Base-by-base conservation (phyloP, 2,113 vertebrate species). In the Merops nubicus region DNA sequence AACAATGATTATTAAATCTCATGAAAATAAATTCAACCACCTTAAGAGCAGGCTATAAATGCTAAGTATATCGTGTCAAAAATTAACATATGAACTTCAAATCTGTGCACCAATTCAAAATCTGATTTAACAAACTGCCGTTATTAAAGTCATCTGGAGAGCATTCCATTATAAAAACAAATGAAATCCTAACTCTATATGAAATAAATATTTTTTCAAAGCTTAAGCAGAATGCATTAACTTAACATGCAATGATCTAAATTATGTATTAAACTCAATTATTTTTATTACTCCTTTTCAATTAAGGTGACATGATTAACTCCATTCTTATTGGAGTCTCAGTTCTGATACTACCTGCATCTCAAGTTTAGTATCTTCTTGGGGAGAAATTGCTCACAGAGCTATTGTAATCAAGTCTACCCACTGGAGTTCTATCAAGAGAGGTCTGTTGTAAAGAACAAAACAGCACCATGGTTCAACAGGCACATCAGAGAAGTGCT, bases 181-280 rank as follows among this genome's bases (percentile, higher is more conserved):
- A 98, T 93, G 95, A 97, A 97, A 96, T 89, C 90, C 92, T 93
- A 94, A 92, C 91, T 88, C 48, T 82, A 63, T 34, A 63, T 42
- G 85, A 97, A 96, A 98, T 97, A 98, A 97, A 96, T 97, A 93
- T 96, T 96, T 97, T 97, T 93, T 92, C 95, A 96, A 95, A 96
- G 93, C 94, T 88, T 96, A 96, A 95, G 96, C 59, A 57, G 90
- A 96, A 96, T 91, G 93, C n/a, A 80, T 96, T 97, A 97, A 96
- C 92, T 93, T 96, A 96, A 93, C 75, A 91, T 6, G 33, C 60
- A 97, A 91, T 84, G 91, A 96, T 97, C 96, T 97, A 98, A 98
- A 98, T 97, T 98, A 97, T 95, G 84, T 96, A 98, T 98, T 98
- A 98, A 98, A 97, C 96, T 97, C 95, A 98, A 98, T 98, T 98